Conservation (phyloP, 2,113 vertebrate genomes). For the Callaeas wilsoni region DNA sequence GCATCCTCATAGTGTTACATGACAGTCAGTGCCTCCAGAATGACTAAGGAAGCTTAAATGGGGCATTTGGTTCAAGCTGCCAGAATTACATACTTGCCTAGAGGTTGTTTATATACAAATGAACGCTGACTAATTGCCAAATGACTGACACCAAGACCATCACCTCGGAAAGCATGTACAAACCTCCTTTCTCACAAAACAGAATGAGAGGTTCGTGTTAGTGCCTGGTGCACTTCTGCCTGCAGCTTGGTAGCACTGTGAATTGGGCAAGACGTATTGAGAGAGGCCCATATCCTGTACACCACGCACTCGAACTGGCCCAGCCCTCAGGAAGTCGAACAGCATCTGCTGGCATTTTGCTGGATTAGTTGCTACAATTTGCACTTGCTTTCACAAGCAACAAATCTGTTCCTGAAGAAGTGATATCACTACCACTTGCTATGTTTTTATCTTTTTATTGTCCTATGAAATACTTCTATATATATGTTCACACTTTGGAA, state of each 20-base stretch:
- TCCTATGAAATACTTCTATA: background rate
- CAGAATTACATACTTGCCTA: background rate
- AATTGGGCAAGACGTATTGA: background rate
- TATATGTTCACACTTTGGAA: background rate
- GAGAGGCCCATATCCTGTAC: background rate
- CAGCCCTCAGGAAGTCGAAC: background rate
- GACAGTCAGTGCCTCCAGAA: background rate
- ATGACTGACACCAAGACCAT: background rate
- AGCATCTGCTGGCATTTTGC: background rate
- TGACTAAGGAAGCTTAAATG: background rate
- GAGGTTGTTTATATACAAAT: background rate
- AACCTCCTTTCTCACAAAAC: background rate
- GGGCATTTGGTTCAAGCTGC: background rate
- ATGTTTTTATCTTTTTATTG: background rate
- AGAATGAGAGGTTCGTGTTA: background rate
- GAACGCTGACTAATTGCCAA: background rate
- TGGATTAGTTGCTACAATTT: constrained; percentile 8
- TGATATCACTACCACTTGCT: background rate
- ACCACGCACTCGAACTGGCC: background rate
- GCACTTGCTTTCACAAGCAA: background rate
- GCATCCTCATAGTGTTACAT: background rate
- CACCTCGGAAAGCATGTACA: background rate
- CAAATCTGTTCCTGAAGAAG: background rate
- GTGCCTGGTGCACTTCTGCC: background rate
- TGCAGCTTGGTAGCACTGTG: background rate